A percentile compares a stretch with the other conserved stretches of the same genome.
phyloP scores from a whole-genome alignment of 2,113 vertebrate genomes.

The Paradisaea rubra region DNA sequence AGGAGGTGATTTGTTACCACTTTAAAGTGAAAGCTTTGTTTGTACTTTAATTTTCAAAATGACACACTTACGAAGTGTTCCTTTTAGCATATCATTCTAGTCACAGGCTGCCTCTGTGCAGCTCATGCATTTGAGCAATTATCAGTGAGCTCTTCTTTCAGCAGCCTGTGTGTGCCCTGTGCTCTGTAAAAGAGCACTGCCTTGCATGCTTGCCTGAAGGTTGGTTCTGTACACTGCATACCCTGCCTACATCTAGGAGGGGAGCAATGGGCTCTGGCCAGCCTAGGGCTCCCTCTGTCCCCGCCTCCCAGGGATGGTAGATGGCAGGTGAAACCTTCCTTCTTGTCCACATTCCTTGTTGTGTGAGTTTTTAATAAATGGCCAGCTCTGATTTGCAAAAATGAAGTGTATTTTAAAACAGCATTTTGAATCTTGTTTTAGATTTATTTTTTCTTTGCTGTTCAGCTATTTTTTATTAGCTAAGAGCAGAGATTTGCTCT shows the following conservation, averaged over 20 bases:
- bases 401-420: not conserved
- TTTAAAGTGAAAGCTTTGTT: not conserved
- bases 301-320: not conserved
- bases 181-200: not conserved
- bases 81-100: not conserved
- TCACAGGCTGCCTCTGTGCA: not conserved
- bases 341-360: not conserved
- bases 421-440: not conserved
- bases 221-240: accelerated
- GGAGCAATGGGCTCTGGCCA: not conserved
- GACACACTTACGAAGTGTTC: not conserved
- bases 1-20: not conserved
- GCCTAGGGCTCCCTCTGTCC: not conserved
- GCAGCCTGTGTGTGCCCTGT: not conserved
- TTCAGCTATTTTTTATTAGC: not conserved
- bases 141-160: not conserved
- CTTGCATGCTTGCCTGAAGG: not conserved
- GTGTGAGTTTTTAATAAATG: not conserved
- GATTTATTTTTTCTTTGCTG: not conserved
- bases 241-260: not conserved
- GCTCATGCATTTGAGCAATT: not conserved
- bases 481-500: not conserved
- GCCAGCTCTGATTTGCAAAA: not conserved
- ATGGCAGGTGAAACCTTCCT: not conserved
- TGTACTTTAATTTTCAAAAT: not conserved